Percentiles rank a stretch among this genome's conserved stretches.
These are phyloP conservation scores for Sapayoa aenigma DNA, from an alignment of 2,113 vertebrate species.

Conservation along the genomic window DNA sequence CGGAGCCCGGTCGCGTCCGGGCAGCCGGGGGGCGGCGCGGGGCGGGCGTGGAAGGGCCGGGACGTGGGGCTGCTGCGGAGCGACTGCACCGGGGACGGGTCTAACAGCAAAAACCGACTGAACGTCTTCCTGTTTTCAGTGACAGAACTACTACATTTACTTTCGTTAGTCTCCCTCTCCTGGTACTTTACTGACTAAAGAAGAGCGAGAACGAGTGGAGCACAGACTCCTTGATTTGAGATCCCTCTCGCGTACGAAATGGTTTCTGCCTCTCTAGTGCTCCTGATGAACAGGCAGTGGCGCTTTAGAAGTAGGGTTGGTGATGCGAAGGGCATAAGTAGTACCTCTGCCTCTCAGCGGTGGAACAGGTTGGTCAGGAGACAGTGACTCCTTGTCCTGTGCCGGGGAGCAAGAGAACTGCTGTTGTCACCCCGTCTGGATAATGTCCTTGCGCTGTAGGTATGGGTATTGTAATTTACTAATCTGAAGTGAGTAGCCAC, in stretches of 20 bases:
- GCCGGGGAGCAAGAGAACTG: not conserved
- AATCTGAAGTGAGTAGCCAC: rapidly evolving
- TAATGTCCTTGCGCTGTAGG: not conserved
- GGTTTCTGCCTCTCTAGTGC: not conserved
- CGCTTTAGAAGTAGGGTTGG: not conserved
- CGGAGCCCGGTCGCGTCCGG: rapidly evolving
- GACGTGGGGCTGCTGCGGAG: not conserved
- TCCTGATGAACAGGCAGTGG: not conserved
- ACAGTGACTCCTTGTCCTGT: not conserved
- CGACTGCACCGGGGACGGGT: too few relatives aligned
- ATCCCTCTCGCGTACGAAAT: rapidly evolving
- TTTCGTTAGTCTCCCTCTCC: not conserved
- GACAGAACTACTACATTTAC: rapidly evolving
- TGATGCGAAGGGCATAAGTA: not conserved
- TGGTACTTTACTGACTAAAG: rapidly evolving
- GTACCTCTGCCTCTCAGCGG: not conserved
- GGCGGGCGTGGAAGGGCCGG: not conserved
- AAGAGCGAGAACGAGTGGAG: too few relatives aligned
- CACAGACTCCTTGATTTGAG: not conserved
- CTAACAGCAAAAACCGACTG: rapidly evolving
- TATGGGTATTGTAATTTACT: rapidly evolving
- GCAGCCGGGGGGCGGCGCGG: not conserved
- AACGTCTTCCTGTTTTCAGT: not conserved
- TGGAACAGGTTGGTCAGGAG: not conserved
- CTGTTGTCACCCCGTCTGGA: not conserved